Evolutionary conservation across 1,140 invertebrate species (phyloP).

Genomic region (Bombus ignitus): DNA sequence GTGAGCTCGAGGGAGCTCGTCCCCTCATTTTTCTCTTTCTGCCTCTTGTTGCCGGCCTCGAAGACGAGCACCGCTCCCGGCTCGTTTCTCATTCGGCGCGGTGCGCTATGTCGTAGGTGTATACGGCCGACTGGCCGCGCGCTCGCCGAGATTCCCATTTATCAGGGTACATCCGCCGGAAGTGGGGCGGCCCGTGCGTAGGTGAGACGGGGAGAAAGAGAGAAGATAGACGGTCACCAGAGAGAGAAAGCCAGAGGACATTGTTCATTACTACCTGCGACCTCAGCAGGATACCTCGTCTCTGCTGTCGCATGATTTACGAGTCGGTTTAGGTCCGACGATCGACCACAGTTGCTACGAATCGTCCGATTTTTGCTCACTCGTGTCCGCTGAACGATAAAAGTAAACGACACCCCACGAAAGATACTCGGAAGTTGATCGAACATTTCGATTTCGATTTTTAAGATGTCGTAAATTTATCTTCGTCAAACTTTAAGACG

Average conservation of each 20-base stretch:
- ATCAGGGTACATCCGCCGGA: constrained; percentile 81
- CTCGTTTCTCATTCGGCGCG: constrained; percentile 65
- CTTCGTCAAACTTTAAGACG: no score
- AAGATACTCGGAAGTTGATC: not conserved
- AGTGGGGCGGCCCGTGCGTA: constrained; percentile 81
- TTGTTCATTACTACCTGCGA: constrained; percentile 67
- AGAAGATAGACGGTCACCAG: constrained; percentile 17
- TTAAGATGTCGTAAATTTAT: no score
- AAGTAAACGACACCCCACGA: not conserved
- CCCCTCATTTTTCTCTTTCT: constrained; percentile 43
- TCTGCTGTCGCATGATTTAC: not conserved
- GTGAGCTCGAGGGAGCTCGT: not conserved
- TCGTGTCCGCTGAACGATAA: no score
- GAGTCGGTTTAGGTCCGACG: no score
- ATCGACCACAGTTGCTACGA: no score
- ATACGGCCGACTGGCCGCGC: constrained; percentile 64
- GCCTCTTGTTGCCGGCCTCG: constrained; percentile 43
- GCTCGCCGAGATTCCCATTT: constrained; percentile 79
- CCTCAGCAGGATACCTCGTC: constrained; percentile 42
- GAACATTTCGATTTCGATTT: no score
- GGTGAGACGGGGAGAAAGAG: constrained; percentile 72
- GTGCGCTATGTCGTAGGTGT: constrained; percentile 66
- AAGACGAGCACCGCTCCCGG: constrained; percentile 59
- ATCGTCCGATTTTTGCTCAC: no score
- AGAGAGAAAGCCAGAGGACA: constrained; percentile 48